Conservation (phyloP, 2,797 vertebrate species). For the Rhinella marina region DNA sequence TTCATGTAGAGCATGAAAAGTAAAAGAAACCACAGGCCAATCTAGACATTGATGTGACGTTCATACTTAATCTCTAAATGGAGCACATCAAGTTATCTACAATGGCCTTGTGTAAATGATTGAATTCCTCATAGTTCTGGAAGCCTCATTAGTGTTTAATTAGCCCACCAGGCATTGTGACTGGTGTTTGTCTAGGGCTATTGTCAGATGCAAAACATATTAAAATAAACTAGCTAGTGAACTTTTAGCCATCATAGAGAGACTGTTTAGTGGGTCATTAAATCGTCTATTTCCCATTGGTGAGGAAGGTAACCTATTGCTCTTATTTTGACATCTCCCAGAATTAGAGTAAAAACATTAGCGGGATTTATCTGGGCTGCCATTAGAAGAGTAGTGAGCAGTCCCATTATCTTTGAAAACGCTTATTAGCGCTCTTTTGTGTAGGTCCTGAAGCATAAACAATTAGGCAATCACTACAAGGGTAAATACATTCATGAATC, state of each 20-base stretch:
- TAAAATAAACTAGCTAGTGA: constrained; percentile 15
- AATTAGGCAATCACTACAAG: constrained; percentile 38
- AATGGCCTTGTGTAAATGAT: not conserved
- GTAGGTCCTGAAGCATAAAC: constrained; percentile 41
- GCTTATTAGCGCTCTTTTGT: constrained; percentile 45
- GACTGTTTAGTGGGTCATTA: constrained; percentile 10
- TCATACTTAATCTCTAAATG: constrained; percentile 6
- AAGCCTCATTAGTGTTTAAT: constrained; percentile 17
- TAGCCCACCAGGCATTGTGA: not conserved
- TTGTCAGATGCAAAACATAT: not conserved
- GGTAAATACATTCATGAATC: constrained; percentile 51
- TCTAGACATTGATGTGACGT: not conserved
- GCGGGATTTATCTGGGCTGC: constrained; percentile 8
- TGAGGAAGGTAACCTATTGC: constrained; percentile 2
- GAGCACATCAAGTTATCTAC: constrained; percentile 10
- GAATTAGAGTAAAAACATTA: constrained; percentile 44
- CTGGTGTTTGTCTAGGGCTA: not conserved
- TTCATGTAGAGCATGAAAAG: not conserved
- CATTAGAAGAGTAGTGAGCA: constrained; percentile 32
- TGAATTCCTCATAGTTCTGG: not conserved
- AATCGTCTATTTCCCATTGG: not conserved
- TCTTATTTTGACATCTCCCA: constrained; percentile 38
- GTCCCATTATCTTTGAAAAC: constrained; percentile 42
- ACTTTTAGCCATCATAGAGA: constrained; percentile 1
- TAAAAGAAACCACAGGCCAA: not conserved